Evolutionary conservation across 2,113 vertebrate species (phyloP).

Genomic region (Hyla sarda): DNA sequence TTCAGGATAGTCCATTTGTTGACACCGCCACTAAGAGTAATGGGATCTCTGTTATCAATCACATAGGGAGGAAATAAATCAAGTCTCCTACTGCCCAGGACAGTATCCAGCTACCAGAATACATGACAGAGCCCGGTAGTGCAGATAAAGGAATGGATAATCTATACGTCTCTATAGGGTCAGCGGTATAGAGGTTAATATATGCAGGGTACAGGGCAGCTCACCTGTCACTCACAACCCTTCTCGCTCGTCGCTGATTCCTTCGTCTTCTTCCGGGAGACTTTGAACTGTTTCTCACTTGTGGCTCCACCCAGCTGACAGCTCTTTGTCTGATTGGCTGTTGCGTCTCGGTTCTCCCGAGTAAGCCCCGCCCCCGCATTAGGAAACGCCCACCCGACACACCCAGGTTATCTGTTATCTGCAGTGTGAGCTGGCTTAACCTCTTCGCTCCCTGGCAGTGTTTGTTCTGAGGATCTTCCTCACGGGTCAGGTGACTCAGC

Average conservation of each 20-base stretch:
- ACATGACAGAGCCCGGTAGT: too few relatives aligned
- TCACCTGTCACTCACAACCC: neutral
- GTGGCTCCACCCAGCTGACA: neutral
- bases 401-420: neutral
- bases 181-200: too few relatives aligned
- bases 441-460: neutral
- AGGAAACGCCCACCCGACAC: neutral
- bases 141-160: too few relatives aligned
- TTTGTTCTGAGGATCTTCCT: neutral
- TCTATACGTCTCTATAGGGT: too few relatives aligned
- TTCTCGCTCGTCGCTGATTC: neutral
- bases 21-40: too few relatives aligned
- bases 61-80: too few relatives aligned
- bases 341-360: neutral
- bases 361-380: neutral
- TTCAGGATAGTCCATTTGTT: too few relatives aligned
- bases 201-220: too few relatives aligned
- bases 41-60: too few relatives aligned
- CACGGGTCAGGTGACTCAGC: neutral
- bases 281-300: slow-evolving; percentile 20
- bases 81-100: too few relatives aligned
- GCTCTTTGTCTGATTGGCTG: neutral
- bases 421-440: neutral
- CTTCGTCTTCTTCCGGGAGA: slow-evolving; percentile 45
- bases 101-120: too few relatives aligned